Conservation (phyloP, 2,797 vertebrate species). For the Taeniopygia guttata region DNA sequence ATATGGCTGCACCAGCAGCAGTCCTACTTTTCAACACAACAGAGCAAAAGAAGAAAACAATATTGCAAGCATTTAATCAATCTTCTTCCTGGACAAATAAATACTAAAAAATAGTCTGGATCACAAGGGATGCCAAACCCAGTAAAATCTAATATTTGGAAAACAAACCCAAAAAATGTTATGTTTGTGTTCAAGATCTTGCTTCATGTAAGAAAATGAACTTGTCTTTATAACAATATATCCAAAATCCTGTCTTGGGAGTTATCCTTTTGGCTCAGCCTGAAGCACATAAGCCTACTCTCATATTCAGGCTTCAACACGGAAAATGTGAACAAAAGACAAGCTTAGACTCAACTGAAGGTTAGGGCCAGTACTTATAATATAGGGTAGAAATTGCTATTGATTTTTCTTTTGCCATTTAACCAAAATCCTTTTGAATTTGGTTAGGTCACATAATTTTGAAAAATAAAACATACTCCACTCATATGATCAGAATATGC, state of each 20-base stretch:
- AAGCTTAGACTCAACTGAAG: background rate
- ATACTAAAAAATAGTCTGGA: background rate
- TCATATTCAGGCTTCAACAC: background rate
- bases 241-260: background rate
- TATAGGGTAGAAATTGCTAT: background rate
- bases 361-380: background rate
- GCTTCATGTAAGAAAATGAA: background rate
- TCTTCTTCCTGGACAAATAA: background rate
- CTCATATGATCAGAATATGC: background rate
- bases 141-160: background rate
- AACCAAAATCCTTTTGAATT: background rate
- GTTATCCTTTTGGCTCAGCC: background rate
- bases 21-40: background rate
- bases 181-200: background rate
- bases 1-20: background rate
- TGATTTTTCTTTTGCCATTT: background rate
- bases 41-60: rapidly evolving
- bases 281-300: background rate
- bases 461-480: background rate
- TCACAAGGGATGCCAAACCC: background rate
- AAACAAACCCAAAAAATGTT: background rate
- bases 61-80: background rate
- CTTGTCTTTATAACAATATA: background rate
- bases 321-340: background rate
- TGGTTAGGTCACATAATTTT: background rate